Percentiles rank a stretch among this genome's conserved stretches.
phyloP scores from a whole-genome alignment of 2,113 vertebrate species.

The Colius striatus region DNA sequence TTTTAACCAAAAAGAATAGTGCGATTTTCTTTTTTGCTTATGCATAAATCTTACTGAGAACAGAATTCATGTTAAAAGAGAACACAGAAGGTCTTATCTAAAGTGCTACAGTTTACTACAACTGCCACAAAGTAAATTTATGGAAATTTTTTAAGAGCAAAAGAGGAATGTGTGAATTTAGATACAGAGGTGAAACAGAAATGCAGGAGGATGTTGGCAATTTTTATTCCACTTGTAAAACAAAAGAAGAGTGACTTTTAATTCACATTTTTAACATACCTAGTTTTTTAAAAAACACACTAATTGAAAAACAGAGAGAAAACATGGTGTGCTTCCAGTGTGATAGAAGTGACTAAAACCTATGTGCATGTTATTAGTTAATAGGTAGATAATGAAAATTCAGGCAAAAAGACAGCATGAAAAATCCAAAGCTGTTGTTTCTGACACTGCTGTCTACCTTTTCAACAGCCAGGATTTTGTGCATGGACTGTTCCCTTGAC shows the following conservation, averaged over 20 bases:
- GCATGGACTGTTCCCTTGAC: constrained; percentile 22
- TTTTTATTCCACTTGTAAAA: background rate
- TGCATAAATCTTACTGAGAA: constrained; percentile 48
- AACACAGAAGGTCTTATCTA: constrained; percentile 49
- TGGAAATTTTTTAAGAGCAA: background rate
- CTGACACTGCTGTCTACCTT: constrained; percentile 4
- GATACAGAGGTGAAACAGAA: constrained; percentile 33
- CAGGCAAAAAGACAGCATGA: background rate
- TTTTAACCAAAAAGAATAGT: background rate
- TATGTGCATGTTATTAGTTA: background rate
- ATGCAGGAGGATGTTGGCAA: background rate
- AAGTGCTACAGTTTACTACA: constrained; percentile 52
- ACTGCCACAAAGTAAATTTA: constrained; percentile 31
- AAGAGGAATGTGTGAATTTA: constrained; percentile 39
- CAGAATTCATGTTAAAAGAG: constrained; percentile 27
- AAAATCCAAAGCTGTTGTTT: background rate
- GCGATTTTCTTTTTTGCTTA: constrained; percentile 20
- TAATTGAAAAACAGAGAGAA: background rate
- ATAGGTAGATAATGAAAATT: background rate
- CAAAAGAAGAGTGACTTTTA: background rate
- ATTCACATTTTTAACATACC: background rate
- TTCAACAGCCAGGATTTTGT: constrained; percentile 24
- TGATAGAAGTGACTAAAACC: background rate
- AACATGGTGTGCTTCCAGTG: background rate
- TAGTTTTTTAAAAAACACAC: background rate